These are phyloP conservation scores for Drosophila monieri DNA, from an alignment of 2,888 invertebrate species.

Conservation along the genomic window DNA sequence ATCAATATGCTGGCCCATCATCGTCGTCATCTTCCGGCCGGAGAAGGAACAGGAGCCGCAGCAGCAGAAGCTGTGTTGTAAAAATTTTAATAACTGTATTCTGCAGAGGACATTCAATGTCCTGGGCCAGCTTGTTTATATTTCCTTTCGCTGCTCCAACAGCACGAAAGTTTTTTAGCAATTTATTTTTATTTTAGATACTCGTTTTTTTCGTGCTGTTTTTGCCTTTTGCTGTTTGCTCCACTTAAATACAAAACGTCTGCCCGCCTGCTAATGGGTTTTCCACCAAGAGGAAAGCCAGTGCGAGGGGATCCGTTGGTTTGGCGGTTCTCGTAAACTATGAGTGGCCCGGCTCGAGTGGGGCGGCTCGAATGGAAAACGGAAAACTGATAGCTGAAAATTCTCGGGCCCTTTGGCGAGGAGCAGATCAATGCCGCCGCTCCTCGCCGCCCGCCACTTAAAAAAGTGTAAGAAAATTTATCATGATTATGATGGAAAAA, in stretches of 20 bases:
- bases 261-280: slow-evolving; percentile 55
- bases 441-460: slow-evolving; percentile 23
- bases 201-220: slow-evolving; percentile 20
- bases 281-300: slow-evolving; percentile 14
- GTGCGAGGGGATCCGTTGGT: slow-evolving; percentile 6
- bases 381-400: slow-evolving; percentile 43
- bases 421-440: slow-evolving; percentile 34
- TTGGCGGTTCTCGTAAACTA: slow-evolving; percentile 48
- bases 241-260: slow-evolving; percentile 54
- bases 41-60: slow-evolving; percentile 20
- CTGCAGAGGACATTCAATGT: slow-evolving; percentile 45
- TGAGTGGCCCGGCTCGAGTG: slow-evolving; percentile 37
- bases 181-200: slow-evolving; percentile 49
- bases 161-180: slow-evolving; percentile 36
- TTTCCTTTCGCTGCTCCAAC: slow-evolving; percentile 43
- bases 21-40: slow-evolving; percentile 36
- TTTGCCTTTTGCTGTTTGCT: slow-evolving; percentile 26
- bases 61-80: slow-evolving; percentile 6
- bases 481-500: slow-evolving; percentile 27
- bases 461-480: slow-evolving; percentile 40
- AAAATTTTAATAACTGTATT: slow-evolving; percentile 60
- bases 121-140: slow-evolving; percentile 41
- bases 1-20: slow-evolving; percentile 60
- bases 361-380: slow-evolving; percentile 16
- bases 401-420: slow-evolving; percentile 24